Percentiles rank a stretch among this genome's conserved stretches.
These are phyloP conservation scores for Rotaria magnacalcarata DNA, from an alignment of 2,888 invertebrate genomes.

Conservation along the genomic window DNA sequence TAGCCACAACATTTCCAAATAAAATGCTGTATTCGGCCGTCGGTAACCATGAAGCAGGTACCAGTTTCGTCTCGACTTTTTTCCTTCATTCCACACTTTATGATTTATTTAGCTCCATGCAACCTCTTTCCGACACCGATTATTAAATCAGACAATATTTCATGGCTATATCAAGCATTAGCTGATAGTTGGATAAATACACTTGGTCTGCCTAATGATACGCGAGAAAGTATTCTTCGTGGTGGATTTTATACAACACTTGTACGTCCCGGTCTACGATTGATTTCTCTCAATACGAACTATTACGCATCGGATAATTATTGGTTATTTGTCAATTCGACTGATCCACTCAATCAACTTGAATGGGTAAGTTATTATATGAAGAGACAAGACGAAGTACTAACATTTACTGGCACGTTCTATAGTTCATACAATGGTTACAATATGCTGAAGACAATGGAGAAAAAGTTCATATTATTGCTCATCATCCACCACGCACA, in stretches of 20 bases:
- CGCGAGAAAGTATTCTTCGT: conserved; percentile 51
- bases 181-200: conserved; percentile 67
- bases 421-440: conserved; percentile 64
- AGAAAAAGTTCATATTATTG: conserved; percentile 71
- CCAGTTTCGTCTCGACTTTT: background rate
- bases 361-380: conserved; percentile 67
- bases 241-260: conserved; percentile 75
- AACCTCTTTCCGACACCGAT: conserved; percentile 60
- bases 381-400: background rate
- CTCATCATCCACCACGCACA: conserved; percentile 73
- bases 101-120: background rate
- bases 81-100: background rate
- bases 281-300: conserved; percentile 76
- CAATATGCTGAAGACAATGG: conserved; percentile 67
- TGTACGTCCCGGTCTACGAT: conserved; percentile 68
- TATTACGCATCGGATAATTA: conserved; percentile 86
- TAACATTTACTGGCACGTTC: background rate
- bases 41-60: conserved; percentile 66
- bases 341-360: conserved; percentile 73
- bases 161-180: conserved; percentile 76
- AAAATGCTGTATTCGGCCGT: conserved; percentile 71
- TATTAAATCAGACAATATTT: conserved; percentile 70
- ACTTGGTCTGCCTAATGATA: background rate
- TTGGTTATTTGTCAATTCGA: conserved; percentile 80
- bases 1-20: conserved; percentile 44